Evolutionary conservation across 2,113 vertebrate genomes (phyloP), one percentile per base, ranked within the genome.

Genomic region (Maylandia zebra): DNA sequence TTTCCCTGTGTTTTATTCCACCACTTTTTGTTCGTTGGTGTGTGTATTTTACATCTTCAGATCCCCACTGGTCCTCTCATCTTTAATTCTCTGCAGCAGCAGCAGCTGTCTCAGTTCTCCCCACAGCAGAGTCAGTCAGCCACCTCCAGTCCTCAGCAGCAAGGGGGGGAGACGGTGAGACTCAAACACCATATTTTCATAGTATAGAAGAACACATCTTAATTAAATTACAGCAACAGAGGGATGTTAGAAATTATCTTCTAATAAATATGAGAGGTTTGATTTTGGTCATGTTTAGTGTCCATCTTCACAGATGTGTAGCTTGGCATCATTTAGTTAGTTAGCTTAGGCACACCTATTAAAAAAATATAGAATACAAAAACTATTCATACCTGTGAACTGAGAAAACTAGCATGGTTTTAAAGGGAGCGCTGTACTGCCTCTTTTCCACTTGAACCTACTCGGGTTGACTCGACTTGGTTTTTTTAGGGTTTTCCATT

Each of bases 1-100:
- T 38, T 32, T 30, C 48, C 69, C 10, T 34, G 22, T 83, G 69
- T 86, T 83, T 82, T 86, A 34, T 53, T 66, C 41, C 69, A 78
- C 52, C 32, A 11, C 38, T 57, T 48, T 83, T 61, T 88, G 24
- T 91, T 50, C 80, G 59, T 87, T 27, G 81, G 85, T 83, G 56
- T 89, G 14, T 79, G 53, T 92, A 78, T 84, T 74, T 61, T 50
- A 81, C 83, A 52, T 90, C 83, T 91, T 79, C 93, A 98, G 97
- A 96, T 99, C 96, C 97, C 97, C 87, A 92, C 96, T 81, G 95
- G 96, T 59, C 98, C 97, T 80, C 94, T 98, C 95, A 97, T 97
- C 96, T 98, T 98, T 96, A 99, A 99, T 93, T 91, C 97, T 81
- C 96, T 98, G 57, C 97, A 97, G 87, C 97, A 97, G 91, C 97